Evolutionary conservation across 2,797 vertebrate genomes (phyloP).

Genomic region (Holocentrus rufus): DNA sequence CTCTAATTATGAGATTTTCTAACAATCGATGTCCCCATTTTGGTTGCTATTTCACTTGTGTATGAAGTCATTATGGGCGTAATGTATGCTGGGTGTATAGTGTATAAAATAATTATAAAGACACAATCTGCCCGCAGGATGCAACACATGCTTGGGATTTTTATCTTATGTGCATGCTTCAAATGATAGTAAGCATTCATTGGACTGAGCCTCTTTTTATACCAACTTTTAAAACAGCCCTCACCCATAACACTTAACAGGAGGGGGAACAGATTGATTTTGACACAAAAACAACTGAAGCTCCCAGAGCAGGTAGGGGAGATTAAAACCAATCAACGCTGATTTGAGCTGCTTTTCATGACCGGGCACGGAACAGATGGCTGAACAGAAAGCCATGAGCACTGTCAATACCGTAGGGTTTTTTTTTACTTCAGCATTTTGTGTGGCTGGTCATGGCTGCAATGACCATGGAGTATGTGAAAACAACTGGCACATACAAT

Average conservation of each 20-base stretch:
- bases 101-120: constrained; percentile 18
- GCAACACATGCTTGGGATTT: constrained; percentile 7
- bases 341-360: constrained; percentile 6
- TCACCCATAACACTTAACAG: background rate
- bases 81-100: constrained; percentile 5
- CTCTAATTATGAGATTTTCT: no score
- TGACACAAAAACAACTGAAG: constrained; percentile 15
- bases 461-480: constrained; percentile 4
- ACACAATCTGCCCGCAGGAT: constrained; percentile 27
- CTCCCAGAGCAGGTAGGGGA: background rate
- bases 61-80: no score
- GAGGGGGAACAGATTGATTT: background rate
- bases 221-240: constrained; percentile 1
- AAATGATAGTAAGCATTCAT: constrained; percentile 4
- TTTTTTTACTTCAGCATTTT: constrained; percentile 8
- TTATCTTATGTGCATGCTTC: constrained; percentile 27
- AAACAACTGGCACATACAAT: background rate
- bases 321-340: constrained; percentile 7
- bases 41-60: background rate
- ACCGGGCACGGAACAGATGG: constrained; percentile 29
- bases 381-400: constrained; percentile 6
- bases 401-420: background rate
- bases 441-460: constrained; percentile 31
- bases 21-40: no score
- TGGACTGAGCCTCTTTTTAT: background rate